Evolutionary conservation across 2,888 invertebrate species (phyloP), one percentile per base, ranked within the genome.

Genomic region (Gnatocerus cornutus): DNA sequence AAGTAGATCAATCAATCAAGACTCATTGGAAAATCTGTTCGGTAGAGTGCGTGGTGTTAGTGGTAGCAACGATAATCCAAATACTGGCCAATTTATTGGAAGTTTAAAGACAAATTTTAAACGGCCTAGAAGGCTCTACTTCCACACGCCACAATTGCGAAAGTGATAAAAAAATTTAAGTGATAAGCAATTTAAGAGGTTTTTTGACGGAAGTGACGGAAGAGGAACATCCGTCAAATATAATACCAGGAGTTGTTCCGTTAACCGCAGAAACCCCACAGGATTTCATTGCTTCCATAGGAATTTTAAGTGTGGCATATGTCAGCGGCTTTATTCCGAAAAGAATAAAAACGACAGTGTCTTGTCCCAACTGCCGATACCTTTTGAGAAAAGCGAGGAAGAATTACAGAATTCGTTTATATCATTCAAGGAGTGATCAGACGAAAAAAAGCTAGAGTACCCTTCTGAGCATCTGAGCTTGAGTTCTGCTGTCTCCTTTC

Each of bases 11-110:
- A 37, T 72, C n/a, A 75, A 75, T 63, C 74, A 75, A 50, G 74
- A 75, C 64, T 4, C 64, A 1, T 53, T 74, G 8, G 75, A 74
- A 52, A 74, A 75, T 50, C 53, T 75, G 16, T 74, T 73, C 46
- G 72, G 71, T 1, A 37, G 14, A 16, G 48, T 75, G 41, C 67
- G 73, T 46, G 53, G 39, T 43, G 68, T 73, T 7, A 73, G 74
- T 64, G 75, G 75, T 8, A 55, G 62, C 41, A 45, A 39, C n/a
- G 74, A 74, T 16, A 74, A 76, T 55, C 72, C 71, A 8, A 71
- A 72, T 50, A 30, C 50, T 27, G 10, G 37, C 2, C 73, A 73
- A 56, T 76, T 76, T 66, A 10, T 71, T 16, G 67, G 61, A 7
- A 67, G 65, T 56, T 53, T 73, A 3, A 73, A 74, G 52, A 71